Evolutionary conservation across 2,113 vertebrate genomes (phyloP), one percentile per base, ranked within the genome.

Genomic region (Macheiramphus alcinus): DNA sequence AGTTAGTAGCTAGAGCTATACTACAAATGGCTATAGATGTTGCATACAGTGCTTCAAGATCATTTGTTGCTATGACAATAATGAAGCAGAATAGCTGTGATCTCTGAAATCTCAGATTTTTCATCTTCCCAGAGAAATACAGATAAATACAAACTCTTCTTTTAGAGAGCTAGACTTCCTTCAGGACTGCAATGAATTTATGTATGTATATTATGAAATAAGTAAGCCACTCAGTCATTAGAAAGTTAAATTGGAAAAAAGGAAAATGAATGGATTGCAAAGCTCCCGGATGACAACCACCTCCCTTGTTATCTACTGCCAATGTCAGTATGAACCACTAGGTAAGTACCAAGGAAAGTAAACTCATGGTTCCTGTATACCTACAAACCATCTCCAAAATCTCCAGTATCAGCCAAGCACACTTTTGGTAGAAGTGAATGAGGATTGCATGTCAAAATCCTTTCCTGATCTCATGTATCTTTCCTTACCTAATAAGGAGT

Each of bases 1-100:
- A 93, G 91, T 93, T 93, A 91, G 65, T 78, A 95, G 62, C 76
- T 95, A 43, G 29, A 95, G 65, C 80, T 85, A 29, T 91, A 89
- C 43, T 94, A 90, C 61, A 85, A 96, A 96, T 81, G 75, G 80
- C 86, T 93, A 84, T 90, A 94, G 93, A 88, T 86, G 73, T 88
- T 95, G 89, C 56, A 93, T 91, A 81, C 43, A 43, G 70, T 81
- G 83, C 76, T 93, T 96, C 84, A 93, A 70, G 70, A 93, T 95
- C 84, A 93, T 97, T 96, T 95, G 93, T 96, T 96, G 93, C 91
- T 96, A 96, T 95, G 95, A 96, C 94, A 96, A 90, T 95, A 95
- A 94, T 84, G 91, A 90, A 91, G 73, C 36, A 96, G 80, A 94
- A 89, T 81, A 79, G 50, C 55, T 67, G 66, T 73, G 70, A 65